Percentiles rank a stretch among this genome's conserved stretches.
phyloP scores from a whole-genome alignment of 2,888 invertebrate genomes.

The Lithodes maja region DNA sequence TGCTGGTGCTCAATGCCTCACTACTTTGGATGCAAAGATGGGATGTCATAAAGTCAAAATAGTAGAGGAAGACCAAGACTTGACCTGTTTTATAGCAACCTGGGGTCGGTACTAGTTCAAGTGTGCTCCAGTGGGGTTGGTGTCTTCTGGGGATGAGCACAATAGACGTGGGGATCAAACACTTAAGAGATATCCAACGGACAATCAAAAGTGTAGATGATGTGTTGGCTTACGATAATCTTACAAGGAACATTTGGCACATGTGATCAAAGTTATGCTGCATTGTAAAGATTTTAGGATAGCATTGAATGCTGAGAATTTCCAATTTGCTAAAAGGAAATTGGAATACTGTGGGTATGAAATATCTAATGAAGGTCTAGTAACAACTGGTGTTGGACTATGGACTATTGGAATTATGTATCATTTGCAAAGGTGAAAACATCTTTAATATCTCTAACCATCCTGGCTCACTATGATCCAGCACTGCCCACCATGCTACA shows the following conservation, averaged over 20 bases:
- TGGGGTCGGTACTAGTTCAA: conserved; percentile 22
- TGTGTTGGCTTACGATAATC: not conserved
- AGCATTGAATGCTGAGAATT: not conserved
- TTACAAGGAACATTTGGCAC: conserved; percentile 12
- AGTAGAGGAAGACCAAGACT: conserved; percentile 1
- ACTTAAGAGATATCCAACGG: not conserved
- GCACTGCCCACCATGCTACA: not conserved
- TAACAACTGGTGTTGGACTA: conserved; percentile 4
- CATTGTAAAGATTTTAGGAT: conserved; percentile 15
- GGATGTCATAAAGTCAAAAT: not conserved
- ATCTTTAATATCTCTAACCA: not conserved
- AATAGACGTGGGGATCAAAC: conserved; percentile 2
- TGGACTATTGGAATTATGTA: not conserved
- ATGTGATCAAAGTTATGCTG: not conserved
- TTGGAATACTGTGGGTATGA: conserved; percentile 23
- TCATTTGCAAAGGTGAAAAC: not conserved
- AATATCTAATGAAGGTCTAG: not conserved
- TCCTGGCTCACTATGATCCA: not conserved
- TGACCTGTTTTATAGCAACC: conserved; percentile 23
- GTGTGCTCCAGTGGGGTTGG: conserved; percentile 18
- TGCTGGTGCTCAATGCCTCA: not conserved
- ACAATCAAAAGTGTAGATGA: conserved; percentile 25
- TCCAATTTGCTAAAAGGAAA: not conserved
- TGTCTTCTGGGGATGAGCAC: conserved; percentile 16
- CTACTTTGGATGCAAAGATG: conserved; percentile 19